Evolutionary conservation across 1,140 invertebrate genomes (phyloP).

Genomic region (Apis dorsata): DNA sequence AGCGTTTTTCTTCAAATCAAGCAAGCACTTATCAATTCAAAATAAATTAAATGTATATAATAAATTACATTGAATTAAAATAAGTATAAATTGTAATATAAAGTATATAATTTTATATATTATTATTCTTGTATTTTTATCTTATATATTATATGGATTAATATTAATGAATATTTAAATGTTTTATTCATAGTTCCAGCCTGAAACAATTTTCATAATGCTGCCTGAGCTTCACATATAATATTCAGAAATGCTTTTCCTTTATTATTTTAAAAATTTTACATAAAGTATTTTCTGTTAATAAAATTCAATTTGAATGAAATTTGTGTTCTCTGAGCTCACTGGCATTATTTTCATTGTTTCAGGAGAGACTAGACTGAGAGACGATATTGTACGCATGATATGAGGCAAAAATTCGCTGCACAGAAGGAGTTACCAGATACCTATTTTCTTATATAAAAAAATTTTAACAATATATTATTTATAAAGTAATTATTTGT

Average conservation of each 20-base stretch:
- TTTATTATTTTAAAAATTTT: conserved; percentile 59
- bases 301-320: conserved; percentile 53
- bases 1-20: background rate
- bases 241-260: conserved; percentile 59
- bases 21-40: background rate
- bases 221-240: conserved; percentile 75
- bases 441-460: conserved; percentile 52
- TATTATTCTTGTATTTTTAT: conserved; percentile 49
- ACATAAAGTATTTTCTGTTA: conserved; percentile 57
- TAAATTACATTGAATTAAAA: background rate
- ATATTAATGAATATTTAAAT: conserved; percentile 52
- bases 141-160: conserved; percentile 37
- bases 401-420: conserved; percentile 60
- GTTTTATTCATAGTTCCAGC: conserved; percentile 70
- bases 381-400: conserved; percentile 63
- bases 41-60: background rate
- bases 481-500: conserved; percentile 40
- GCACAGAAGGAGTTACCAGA: conserved; percentile 60
- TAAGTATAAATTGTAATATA: background rate
- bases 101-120: conserved; percentile 27
- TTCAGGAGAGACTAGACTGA: conserved; percentile 78
- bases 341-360: conserved; percentile 81
- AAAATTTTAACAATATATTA: conserved; percentile 37
- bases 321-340: conserved; percentile 69
- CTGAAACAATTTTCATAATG: conserved; percentile 81